phyloP scores from a whole-genome alignment of 2,113 vertebrate genomes.

The Pleuronectes platessa region DNA sequence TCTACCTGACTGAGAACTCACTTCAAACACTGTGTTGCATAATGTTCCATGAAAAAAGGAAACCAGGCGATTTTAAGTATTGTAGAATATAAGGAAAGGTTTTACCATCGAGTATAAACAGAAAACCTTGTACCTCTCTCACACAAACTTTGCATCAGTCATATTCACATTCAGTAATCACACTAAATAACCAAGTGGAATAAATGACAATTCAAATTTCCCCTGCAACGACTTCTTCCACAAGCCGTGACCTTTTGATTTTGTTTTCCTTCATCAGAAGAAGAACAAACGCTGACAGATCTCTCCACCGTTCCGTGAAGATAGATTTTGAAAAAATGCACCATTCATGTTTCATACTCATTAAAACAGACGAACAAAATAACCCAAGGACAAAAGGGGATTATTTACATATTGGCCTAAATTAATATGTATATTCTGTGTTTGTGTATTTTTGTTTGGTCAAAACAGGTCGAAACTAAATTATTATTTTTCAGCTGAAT shows the following conservation, averaged over 20 bases:
- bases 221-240: not conserved
- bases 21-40: too few relatives aligned
- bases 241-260: slow-evolving; percentile 22
- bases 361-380: slow-evolving; percentile 26
- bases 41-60: too few relatives aligned
- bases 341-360: slow-evolving; percentile 22
- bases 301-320: too few relatives aligned
- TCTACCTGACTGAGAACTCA: too few relatives aligned
- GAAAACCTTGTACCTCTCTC: too few relatives aligned
- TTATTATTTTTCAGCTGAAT: not conserved
- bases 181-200: too few relatives aligned
- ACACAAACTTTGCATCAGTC: too few relatives aligned
- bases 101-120: too few relatives aligned
- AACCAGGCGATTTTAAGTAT: not conserved
- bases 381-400: slow-evolving; percentile 39
- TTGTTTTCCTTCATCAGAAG: not conserved
- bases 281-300: slow-evolving; percentile 20
- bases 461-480: slow-evolving; percentile 15
- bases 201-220: too few relatives aligned
- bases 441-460: not conserved
- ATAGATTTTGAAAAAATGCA: not conserved
- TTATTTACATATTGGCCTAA: slow-evolving; percentile 42
- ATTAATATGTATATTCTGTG: slow-evolving; percentile 42
- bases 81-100: not conserved
- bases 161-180: not conserved